A percentile compares a stretch with the other conserved stretches of the same genome.
Conservation (phyloP, 2,797 vertebrate species). For the Arremon brunneinucha region DNA sequence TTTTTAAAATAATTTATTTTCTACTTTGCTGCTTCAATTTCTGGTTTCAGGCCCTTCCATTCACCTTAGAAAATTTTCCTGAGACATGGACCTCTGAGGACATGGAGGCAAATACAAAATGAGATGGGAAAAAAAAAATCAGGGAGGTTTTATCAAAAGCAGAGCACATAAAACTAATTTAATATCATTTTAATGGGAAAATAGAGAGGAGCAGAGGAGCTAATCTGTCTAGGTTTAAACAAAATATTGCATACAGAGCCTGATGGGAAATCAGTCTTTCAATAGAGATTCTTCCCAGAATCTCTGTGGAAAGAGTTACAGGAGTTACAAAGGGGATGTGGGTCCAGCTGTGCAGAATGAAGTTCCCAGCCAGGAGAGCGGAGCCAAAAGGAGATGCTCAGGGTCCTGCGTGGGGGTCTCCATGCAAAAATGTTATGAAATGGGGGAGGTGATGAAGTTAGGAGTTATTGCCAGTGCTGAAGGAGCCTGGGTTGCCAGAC, state of each 20-base stretch:
- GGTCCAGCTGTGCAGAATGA: background rate
- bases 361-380: background rate
- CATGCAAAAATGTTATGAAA: background rate
- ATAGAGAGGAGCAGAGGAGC: constrained; percentile 32
- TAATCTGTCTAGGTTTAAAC: constrained; percentile 35
- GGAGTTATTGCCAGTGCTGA: background rate
- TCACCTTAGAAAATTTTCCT: background rate
- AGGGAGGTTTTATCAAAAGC: constrained; percentile 19
- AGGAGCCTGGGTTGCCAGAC: background rate
- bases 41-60: background rate
- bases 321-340: background rate
- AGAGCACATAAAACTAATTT: constrained; percentile 54
- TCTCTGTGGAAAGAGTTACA: background rate
- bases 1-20: background rate
- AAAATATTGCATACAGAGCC: constrained; percentile 14
- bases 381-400: background rate
- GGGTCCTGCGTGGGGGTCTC: background rate
- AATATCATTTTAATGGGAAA: constrained; percentile 42
- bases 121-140: background rate
- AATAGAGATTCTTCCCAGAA: background rate
- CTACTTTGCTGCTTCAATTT: background rate
- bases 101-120: background rate
- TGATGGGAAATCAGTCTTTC: constrained; percentile 34
- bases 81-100: background rate
- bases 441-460: background rate